Conservation (phyloP, 2,888 invertebrate genomes). For the Strigamia crassipes region DNA sequence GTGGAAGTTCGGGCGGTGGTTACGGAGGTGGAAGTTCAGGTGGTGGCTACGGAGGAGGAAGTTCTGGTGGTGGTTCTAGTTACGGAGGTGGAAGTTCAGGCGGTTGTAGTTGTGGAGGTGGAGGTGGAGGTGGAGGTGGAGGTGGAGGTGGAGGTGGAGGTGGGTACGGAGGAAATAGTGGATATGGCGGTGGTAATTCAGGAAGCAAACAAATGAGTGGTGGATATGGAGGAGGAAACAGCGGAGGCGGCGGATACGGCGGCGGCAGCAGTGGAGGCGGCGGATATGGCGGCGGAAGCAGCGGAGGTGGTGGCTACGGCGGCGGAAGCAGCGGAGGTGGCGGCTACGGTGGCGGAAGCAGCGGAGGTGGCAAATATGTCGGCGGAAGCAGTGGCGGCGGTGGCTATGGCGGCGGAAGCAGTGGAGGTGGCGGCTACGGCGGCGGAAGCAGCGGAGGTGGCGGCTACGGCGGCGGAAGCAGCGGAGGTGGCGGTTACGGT, state of each 20-base stretch:
- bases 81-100: background rate
- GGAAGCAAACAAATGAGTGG: background rate
- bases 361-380: background rate
- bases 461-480: no score
- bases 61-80: no score
- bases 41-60: no score
- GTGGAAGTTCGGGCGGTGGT: background rate
- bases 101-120: slow-evolving; percentile 1
- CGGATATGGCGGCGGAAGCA: background rate
- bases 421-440: background rate
- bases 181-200: no score
- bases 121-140: background rate
- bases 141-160: background rate
- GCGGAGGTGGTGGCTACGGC: slow-evolving; percentile 15
- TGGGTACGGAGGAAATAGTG: background rate
- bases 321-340: slow-evolving; percentile 10
- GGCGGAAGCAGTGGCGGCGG: slow-evolving; percentile 14
- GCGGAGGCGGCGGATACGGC: background rate
- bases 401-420: background rate
- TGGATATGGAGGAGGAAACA: background rate
- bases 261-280: background rate
- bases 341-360: slow-evolving; percentile 10
- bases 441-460: background rate
- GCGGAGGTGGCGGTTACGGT: background rate
- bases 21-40: background rate